phyloP scores from a whole-genome alignment of 2,113 vertebrate genomes.

The Mobula hypostoma region DNA sequence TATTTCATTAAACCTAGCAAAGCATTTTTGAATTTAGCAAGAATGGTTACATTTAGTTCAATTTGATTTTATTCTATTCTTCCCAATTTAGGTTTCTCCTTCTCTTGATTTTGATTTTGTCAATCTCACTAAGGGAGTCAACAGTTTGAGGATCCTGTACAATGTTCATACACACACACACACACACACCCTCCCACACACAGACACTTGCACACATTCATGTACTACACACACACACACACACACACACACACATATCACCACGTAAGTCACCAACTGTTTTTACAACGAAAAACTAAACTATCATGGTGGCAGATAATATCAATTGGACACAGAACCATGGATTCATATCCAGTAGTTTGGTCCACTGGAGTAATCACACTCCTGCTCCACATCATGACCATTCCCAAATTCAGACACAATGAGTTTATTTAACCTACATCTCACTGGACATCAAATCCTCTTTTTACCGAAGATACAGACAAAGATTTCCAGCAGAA shows the following conservation, averaged over 20 bases:
- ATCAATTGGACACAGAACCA: neutral
- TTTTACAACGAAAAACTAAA: neutral
- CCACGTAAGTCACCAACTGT: neutral
- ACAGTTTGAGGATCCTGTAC: neutral
- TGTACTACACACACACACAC: no score
- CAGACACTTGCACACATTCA: no score
- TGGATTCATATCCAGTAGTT: neutral
- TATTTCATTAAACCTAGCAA: constrained; percentile 10
- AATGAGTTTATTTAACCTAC: neutral
- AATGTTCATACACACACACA: no score
- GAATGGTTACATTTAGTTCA: neutral
- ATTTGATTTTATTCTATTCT: neutral
- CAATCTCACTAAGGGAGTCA: no score
- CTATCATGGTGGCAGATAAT: neutral
- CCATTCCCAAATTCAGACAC: neutral
- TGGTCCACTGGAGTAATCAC: neutral
- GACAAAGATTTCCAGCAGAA: neutral
- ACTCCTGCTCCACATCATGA: neutral
- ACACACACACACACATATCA: neutral
- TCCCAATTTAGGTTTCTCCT: neutral
- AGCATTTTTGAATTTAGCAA: neutral
- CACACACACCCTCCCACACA: no score
- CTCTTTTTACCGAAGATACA: neutral
- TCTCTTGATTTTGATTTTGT: neutral
- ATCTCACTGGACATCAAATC: neutral